Evolutionary conservation across 30 jellyfish, hydroid and myxozoan genomes (phyloP).

Genomic region (Catostylus mosaicus): DNA sequence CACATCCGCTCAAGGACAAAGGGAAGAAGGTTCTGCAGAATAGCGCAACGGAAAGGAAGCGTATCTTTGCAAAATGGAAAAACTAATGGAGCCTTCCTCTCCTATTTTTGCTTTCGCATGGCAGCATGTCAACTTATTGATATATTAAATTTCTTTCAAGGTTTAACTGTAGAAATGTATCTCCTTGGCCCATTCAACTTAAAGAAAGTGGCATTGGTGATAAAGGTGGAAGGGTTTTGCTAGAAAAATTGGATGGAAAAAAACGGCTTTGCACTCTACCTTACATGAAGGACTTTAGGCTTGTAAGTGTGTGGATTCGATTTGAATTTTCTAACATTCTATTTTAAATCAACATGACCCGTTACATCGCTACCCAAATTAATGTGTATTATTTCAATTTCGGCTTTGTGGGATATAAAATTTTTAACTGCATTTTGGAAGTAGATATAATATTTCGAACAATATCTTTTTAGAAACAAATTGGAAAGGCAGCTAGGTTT

Average conservation of each 20-base stretch:
- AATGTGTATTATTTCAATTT: too few relatives aligned
- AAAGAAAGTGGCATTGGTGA: neutral
- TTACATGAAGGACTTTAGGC: slow-evolving; percentile 12
- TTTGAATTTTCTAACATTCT: too few relatives aligned
- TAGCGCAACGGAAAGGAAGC: too few relatives aligned
- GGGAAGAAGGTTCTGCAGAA: too few relatives aligned
- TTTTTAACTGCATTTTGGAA: neutral
- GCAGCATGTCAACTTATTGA: too few relatives aligned
- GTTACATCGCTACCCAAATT: too few relatives aligned
- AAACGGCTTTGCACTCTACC: neutral
- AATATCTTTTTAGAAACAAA: neutral
- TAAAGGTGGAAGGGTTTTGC: neutral
- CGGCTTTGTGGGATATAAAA: slow-evolving; percentile 5
- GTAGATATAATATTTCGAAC: neutral
- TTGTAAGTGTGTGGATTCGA: slow-evolving; percentile 3
- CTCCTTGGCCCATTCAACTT: neutral
- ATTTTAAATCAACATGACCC: too few relatives aligned
- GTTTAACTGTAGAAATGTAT: neutral
- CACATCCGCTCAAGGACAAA: too few relatives aligned
- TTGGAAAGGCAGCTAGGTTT: slow-evolving; percentile 1
- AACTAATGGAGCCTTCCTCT: too few relatives aligned
- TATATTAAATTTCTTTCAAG: slow-evolving; percentile 2
- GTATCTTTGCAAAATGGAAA: too few relatives aligned
- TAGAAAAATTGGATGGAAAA: neutral
- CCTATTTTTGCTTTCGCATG: too few relatives aligned